phyloP scores from a whole-genome alignment of 2,113 vertebrate species.

The Potamarius usumacintae region DNA sequence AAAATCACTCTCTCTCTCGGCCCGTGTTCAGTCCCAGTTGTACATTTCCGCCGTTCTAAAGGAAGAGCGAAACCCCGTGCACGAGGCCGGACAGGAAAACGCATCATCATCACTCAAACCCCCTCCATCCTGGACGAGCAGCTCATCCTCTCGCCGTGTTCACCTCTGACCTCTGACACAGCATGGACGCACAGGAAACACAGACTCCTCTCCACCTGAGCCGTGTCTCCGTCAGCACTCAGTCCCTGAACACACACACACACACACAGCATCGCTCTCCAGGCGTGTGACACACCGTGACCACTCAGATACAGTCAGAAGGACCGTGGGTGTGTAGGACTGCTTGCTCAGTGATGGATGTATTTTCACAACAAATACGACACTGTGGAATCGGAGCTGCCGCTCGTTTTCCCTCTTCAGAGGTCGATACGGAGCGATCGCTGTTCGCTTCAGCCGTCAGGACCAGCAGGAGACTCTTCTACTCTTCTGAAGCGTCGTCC shows the following conservation, averaged over 20 bases:
- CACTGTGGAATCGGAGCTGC: background rate
- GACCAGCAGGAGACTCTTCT: background rate
- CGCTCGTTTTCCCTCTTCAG: background rate
- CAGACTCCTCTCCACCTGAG: background rate
- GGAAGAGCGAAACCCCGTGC: background rate
- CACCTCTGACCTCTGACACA: background rate
- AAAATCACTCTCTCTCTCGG: background rate
- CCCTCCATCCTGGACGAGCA: background rate
- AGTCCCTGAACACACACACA: no score
- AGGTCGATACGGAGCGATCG: background rate
- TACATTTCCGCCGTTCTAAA: background rate
- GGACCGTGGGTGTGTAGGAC: background rate
- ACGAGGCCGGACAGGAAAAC: background rate
- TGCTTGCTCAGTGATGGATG: no score
- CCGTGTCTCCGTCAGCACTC: background rate
- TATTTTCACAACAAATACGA: slow-evolving; percentile 21
- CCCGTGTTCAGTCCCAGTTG: no score
- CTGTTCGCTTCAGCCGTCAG: background rate
- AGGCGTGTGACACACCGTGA: no score
- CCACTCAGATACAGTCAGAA: background rate
- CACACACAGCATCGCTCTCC: no score
- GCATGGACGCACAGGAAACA: background rate
- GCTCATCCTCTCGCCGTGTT: background rate
- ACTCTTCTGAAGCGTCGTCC: background rate
- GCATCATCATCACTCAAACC: background rate